These are phyloP conservation scores for Nomia melanderi DNA, from an alignment of 1,140 invertebrate species.

Conservation along the genomic window DNA sequence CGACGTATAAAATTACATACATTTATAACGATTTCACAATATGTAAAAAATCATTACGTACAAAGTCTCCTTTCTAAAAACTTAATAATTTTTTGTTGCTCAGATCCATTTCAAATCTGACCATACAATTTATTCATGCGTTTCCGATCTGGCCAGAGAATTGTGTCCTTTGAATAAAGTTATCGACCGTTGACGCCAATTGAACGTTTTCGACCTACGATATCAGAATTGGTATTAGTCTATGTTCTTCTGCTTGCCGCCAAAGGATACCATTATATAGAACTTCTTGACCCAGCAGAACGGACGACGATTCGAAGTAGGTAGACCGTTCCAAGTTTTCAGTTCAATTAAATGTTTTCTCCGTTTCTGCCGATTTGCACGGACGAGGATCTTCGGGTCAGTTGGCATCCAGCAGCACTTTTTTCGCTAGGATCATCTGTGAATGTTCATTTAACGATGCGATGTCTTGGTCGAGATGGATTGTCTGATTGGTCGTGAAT, in stretches of 20 bases:
- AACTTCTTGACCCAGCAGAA: slow-evolving; percentile 40
- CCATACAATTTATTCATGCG: slow-evolving; percentile 1
- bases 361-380: slow-evolving; percentile 31
- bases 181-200: slow-evolving; percentile 27
- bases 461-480: not conserved
- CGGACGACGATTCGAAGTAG: slow-evolving; percentile 36
- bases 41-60: too few species aligned
- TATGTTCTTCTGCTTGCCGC: too few species aligned
- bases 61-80: too few species aligned
- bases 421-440: slow-evolving; percentile 20
- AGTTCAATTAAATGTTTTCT: slow-evolving; percentile 59
- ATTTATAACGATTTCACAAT: too few species aligned
- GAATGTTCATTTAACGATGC: not conserved
- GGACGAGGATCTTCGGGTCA: slow-evolving; percentile 24
- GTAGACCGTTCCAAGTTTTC: slow-evolving; percentile 51
- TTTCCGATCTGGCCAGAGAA: not conserved
- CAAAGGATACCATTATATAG: slow-evolving; percentile 48
- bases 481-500: not conserved
- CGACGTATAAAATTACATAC: too few species aligned
- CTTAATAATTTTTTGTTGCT: too few species aligned
- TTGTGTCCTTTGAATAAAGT: slow-evolving; percentile 9
- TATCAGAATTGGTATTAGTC: too few species aligned
- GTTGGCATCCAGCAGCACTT: slow-evolving; percentile 7
- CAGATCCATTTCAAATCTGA: too few species aligned
- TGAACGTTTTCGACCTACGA: slow-evolving; percentile 45